These are phyloP conservation scores for Mythimna ferrago DNA, from an alignment of 2,888 invertebrate species.

Conservation along the genomic window DNA sequence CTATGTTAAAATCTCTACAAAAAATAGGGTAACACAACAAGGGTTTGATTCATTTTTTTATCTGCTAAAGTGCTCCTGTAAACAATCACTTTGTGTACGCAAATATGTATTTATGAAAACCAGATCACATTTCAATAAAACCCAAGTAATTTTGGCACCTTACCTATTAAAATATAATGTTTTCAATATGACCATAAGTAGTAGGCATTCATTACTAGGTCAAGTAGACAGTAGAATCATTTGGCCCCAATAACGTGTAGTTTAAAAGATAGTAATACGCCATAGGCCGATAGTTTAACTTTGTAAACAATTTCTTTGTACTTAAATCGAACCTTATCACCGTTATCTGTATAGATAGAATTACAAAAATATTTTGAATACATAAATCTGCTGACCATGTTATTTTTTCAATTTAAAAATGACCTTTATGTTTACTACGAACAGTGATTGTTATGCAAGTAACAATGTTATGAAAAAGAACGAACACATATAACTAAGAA, in stretches of 20 bases:
- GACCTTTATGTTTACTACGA: conserved; percentile 21
- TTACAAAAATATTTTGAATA: conserved; percentile 70
- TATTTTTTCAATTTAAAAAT: conserved; percentile 23
- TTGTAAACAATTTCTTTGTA: conserved; percentile 63
- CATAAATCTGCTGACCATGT: conserved; percentile 35
- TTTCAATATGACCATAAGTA: conserved; percentile 50
- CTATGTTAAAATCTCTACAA: conserved; percentile 56
- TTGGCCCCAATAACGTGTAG: conserved; percentile 69
- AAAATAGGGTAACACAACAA: conserved; percentile 54
- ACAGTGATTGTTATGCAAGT: conserved; percentile 26
- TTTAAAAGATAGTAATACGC: conserved; percentile 53
- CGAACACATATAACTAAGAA: conserved; percentile 53
- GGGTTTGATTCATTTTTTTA: conserved; percentile 14
- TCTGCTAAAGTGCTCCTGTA: conserved; percentile 31
- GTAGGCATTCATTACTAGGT: conserved; percentile 55
- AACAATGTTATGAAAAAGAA: conserved; percentile 31
- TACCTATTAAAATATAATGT: conserved; percentile 49
- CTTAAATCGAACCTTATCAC: conserved; percentile 56
- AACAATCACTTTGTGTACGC: conserved; percentile 21
- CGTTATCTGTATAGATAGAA: conserved; percentile 58
- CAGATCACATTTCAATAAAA: conserved; percentile 35
- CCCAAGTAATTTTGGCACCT: conserved; percentile 64
- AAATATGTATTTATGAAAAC: conserved; percentile 34
- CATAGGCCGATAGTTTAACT: conserved; percentile 61
- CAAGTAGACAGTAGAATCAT: conserved; percentile 54